Conservation (phyloP, 2,797 vertebrate genomes). For the Gila robusta region DNA sequence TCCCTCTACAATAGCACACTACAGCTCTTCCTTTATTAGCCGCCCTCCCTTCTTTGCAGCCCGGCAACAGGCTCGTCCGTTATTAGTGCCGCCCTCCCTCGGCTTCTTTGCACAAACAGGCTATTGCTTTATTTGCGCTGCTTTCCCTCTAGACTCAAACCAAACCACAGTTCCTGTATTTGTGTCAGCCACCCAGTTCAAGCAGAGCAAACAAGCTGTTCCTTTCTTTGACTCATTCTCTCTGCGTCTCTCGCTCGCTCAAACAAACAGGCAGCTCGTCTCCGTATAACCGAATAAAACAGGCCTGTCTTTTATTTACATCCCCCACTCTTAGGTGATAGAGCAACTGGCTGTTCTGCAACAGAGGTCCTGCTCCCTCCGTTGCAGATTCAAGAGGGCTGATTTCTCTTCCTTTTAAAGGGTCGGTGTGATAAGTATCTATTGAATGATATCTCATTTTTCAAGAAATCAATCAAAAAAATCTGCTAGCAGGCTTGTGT, state of each 20-base stretch:
- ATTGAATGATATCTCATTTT: not conserved
- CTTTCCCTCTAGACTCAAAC: slow-evolving; percentile 55
- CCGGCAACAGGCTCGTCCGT: slow-evolving; percentile 57
- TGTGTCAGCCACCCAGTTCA: slow-evolving; percentile 56
- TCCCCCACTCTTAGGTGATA: slow-evolving; percentile 58
- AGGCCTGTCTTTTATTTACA: slow-evolving; percentile 68
- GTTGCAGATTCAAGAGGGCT: slow-evolving; percentile 25
- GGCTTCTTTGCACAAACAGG: slow-evolving; percentile 59
- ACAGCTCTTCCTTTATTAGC: slow-evolving; percentile 60
- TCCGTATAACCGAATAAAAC: slow-evolving; percentile 59
- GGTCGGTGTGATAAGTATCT: not conserved
- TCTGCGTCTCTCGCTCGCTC: slow-evolving; percentile 30
- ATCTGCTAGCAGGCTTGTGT: not conserved
- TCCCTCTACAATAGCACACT: slow-evolving; percentile 58
- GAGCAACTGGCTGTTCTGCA: slow-evolving; percentile 52
- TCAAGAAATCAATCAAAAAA: slow-evolving; percentile 7
- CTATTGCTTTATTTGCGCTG: slow-evolving; percentile 54
- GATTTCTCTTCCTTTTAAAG: not conserved
- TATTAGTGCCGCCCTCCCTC: slow-evolving; percentile 56
- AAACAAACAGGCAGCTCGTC: slow-evolving; percentile 63
- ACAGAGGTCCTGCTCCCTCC: slow-evolving; percentile 17
- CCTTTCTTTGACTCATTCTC: slow-evolving; percentile 55
- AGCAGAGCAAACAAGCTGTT: slow-evolving; percentile 61
- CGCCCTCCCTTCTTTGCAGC: slow-evolving; percentile 47
- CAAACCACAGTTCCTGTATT: slow-evolving; percentile 67